Conservation (phyloP, 2,113 vertebrate genomes). For the Eira barbara region DNA sequence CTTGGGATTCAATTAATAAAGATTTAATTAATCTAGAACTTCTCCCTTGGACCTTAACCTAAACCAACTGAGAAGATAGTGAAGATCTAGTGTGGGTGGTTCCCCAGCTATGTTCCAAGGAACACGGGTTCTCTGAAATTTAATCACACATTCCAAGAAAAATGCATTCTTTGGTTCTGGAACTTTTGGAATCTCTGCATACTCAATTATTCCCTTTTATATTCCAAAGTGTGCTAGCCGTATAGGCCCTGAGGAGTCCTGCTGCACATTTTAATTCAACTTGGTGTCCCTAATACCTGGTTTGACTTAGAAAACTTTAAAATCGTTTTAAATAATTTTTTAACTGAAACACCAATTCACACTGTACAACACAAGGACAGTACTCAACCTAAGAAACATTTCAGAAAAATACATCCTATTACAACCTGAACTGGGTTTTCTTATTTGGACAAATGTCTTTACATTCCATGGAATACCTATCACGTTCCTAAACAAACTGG, state of each 20-base stretch:
- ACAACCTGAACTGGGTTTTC: neutral
- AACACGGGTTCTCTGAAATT: neutral
- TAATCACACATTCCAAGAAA: neutral
- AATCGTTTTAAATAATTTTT: neutral
- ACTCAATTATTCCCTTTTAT: neutral
- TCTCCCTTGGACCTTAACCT: neutral
- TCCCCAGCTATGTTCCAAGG: neutral
- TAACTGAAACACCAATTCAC: neutral
- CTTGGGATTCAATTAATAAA: neutral
- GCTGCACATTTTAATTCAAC: neutral
- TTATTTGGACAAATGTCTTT: neutral
- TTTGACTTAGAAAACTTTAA: neutral
- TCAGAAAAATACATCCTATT: neutral
- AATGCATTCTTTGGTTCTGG: neutral
- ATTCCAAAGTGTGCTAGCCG: neutral
- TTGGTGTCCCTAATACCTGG: neutral
- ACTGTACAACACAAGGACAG: neutral
- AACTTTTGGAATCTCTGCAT: neutral
- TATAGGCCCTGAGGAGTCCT: neutral
- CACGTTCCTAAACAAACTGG: neutral
- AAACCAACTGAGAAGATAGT: neutral
- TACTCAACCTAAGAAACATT: neutral
- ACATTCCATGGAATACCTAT: neutral
- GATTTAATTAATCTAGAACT: neutral
- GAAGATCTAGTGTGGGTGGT: neutral